These are phyloP conservation scores for Notothenia rossii DNA, from an alignment of 2,113 vertebrate genomes.

Conservation along the genomic window DNA sequence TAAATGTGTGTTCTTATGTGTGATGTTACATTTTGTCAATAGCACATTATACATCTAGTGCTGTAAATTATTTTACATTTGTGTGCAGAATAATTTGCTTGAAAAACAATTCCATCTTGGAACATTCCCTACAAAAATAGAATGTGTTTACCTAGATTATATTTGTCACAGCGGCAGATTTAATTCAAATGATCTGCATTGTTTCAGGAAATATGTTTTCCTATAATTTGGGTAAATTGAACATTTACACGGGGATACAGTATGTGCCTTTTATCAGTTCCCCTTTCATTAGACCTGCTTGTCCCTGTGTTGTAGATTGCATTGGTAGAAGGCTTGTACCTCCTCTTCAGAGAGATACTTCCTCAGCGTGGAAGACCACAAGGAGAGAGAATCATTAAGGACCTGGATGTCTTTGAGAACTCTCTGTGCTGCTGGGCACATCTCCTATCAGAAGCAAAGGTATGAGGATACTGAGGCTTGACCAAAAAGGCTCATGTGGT, in stretches of 20 bases:
- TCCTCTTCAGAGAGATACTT: slow-evolving; percentile 76
- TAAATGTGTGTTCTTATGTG: background rate
- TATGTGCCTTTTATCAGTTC: background rate
- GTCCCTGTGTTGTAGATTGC: slow-evolving; percentile 62
- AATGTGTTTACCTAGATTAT: too few relatives aligned
- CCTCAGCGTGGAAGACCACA: slow-evolving; percentile 34
- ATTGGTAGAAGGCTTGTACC: slow-evolving; percentile 74
- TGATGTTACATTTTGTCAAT: too few relatives aligned
- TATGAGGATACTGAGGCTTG: slow-evolving; percentile 4
- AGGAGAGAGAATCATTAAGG: slow-evolving; percentile 45
- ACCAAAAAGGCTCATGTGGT: background rate
- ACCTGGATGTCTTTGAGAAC: slow-evolving; percentile 74
- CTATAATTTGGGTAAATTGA: background rate
- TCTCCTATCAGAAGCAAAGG: slow-evolving; percentile 47
- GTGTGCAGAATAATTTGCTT: too few relatives aligned
- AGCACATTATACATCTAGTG: background rate
- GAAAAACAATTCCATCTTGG: background rate
- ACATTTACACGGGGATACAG: background rate
- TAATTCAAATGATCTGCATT: background rate
- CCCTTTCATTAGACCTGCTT: rapidly evolving
- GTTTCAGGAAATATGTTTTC: background rate
- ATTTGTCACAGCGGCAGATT: background rate
- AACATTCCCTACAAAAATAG: background rate
- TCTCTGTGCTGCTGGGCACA: slow-evolving; percentile 75
- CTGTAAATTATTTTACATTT: background rate